A percentile compares a stretch with the other conserved stretches of the same genome.
Conservation (phyloP, 1,140 invertebrate species). For the Mercenaria mercenaria region DNA sequence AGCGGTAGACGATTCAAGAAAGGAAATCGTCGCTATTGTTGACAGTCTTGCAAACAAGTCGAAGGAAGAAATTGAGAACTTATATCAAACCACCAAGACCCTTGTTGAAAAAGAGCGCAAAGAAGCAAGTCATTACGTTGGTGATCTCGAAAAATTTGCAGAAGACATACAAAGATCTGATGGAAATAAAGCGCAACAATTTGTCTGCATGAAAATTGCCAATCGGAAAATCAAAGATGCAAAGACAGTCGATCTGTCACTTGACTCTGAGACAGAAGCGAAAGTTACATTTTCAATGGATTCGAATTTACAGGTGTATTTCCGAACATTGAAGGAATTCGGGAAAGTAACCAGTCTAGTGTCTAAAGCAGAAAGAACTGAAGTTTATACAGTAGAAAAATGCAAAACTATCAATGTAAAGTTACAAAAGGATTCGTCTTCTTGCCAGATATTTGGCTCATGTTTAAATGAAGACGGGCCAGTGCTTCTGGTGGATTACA, state of each 20-base stretch:
- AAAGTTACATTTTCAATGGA: neutral
- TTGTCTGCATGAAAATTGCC: neutral
- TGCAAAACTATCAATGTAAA: neutral
- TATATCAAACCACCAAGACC: neutral
- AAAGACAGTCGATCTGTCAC: neutral
- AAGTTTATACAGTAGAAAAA: neutral
- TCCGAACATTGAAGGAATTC: neutral
- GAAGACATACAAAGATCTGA: neutral
- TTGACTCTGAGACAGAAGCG: neutral
- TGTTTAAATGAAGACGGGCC: neutral
- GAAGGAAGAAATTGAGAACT: neutral
- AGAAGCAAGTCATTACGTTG: neutral
- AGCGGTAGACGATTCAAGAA: neutral
- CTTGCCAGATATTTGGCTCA: neutral
- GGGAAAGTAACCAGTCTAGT: neutral
- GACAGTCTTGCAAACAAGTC: neutral
- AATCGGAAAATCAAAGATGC: neutral
- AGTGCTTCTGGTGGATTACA: slow-evolving; percentile 24
- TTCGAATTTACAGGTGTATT: neutral
- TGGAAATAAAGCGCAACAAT: neutral
- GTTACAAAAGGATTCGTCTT: neutral
- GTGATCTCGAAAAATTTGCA: neutral
- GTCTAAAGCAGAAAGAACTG: neutral
- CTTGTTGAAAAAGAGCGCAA: neutral
- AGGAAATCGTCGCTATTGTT: neutral